phyloP scores from a whole-genome alignment of 2,888 invertebrate genomes.

The Drosophila merina region DNA sequence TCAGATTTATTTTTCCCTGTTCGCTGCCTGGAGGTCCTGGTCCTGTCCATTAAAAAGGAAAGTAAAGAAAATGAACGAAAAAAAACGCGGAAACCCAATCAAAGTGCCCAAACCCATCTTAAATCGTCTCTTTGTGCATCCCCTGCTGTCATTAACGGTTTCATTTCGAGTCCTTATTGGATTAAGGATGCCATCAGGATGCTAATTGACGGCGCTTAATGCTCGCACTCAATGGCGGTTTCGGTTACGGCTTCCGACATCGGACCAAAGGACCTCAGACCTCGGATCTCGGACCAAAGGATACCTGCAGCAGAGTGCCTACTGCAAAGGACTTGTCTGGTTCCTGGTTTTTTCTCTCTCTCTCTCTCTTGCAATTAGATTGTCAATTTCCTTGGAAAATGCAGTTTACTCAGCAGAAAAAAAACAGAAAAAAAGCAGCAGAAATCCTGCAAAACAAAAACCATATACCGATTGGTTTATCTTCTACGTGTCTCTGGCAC shows the following conservation, averaged over 20 bases:
- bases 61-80: background rate
- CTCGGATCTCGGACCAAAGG: too few relatives aligned
- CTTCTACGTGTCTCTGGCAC: conserved; percentile 41
- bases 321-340: background rate
- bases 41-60: background rate
- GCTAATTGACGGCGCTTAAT: conserved; percentile 71
- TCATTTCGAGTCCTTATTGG: conserved; percentile 73
- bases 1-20: conserved; percentile 64
- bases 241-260: background rate
- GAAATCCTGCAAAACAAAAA: background rate
- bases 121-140: conserved; percentile 21
- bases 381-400: conserved; percentile 22
- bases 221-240: conserved; percentile 25
- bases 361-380: conserved; percentile 28
- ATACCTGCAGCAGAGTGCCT: conserved; percentile 3
- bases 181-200: conserved; percentile 66
- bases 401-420: conserved; percentile 24
- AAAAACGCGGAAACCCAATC: background rate
- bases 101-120: background rate
- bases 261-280: background rate
- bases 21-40: background rate
- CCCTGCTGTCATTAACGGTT: conserved; percentile 60
- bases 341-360: background rate
- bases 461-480: conserved; percentile 19
- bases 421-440: background rate